phyloP scores from a whole-genome alignment of 2,797 vertebrate species.

The Chrysolophus pictus region DNA sequence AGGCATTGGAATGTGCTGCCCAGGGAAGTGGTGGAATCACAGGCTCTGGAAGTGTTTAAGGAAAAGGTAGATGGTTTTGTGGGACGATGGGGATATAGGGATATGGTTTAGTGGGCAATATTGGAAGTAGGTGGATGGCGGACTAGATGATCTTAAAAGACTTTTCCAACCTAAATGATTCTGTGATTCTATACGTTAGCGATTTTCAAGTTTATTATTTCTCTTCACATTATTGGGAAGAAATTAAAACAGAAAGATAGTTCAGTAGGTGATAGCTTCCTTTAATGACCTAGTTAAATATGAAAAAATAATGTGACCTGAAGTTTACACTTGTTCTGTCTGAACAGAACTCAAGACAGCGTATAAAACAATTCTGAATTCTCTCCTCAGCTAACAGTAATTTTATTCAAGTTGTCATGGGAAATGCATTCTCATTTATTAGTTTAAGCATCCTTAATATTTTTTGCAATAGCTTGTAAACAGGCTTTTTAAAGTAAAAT shows the following conservation, averaged over 20 bases:
- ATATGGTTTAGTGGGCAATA: no score
- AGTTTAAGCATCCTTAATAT: slow-evolving; percentile 28
- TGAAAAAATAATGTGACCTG: not conserved
- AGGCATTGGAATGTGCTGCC: no score
- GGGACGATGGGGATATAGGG: no score
- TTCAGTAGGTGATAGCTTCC: not conserved
- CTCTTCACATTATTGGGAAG: not conserved
- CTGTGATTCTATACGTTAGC: not conserved
- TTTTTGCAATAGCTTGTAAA: slow-evolving; percentile 43
- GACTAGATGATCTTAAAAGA: no score
- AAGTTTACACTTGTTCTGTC: slow-evolving; percentile 12
- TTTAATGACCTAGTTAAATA: slow-evolving; percentile 1
- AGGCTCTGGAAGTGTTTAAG: no score
- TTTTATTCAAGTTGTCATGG: slow-evolving; percentile 15
- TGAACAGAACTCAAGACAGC: slow-evolving; percentile 8
- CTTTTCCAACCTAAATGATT: no score
- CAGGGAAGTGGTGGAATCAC: no score
- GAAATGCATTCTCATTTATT: slow-evolving; percentile 50
- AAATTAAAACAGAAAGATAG: not conserved
- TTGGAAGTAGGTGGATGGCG: no score
- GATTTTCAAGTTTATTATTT: not conserved
- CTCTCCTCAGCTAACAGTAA: slow-evolving; percentile 19
- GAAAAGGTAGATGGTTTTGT: no score
- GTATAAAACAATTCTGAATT: not conserved
- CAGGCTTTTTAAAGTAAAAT: slow-evolving; percentile 41